A percentile compares a stretch with the other conserved stretches of the same genome.
Evolutionary conservation across 2,888 invertebrate genomes (phyloP).

Genomic region (Spisula subtruncata): DNA sequence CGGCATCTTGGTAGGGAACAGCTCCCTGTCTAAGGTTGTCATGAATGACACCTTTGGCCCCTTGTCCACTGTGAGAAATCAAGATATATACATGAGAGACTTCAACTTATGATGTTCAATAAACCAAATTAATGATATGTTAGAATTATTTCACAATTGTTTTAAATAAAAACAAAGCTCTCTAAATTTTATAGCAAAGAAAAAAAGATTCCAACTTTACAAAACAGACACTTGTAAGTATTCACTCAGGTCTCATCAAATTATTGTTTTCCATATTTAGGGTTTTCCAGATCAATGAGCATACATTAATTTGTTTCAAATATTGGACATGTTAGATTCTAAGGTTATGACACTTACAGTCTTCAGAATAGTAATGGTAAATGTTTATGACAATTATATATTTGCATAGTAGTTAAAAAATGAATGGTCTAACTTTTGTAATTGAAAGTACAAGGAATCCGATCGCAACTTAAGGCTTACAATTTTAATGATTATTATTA

Average conservation of each 20-base stretch:
- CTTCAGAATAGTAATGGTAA: no score
- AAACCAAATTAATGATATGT: not conserved
- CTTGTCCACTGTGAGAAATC: conserved; percentile 78
- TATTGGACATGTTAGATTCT: not conserved
- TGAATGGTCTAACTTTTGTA: no score
- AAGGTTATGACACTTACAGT: not conserved
- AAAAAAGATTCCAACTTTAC: not conserved
- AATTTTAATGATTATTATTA: no score
- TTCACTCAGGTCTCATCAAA: not conserved
- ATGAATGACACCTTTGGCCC: conserved; percentile 85
- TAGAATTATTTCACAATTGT: no score
- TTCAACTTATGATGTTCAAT: not conserved
- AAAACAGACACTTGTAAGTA: not conserved
- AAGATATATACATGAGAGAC: not conserved
- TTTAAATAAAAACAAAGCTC: no score
- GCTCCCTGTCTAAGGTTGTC: conserved; percentile 84
- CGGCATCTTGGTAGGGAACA: conserved; percentile 86
- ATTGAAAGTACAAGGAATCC: no score
- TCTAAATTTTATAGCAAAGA: not conserved
- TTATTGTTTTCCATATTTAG: no score
- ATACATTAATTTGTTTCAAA: not conserved
- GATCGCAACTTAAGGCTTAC: no score
- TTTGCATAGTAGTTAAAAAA: no score
- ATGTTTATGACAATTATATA: no score
- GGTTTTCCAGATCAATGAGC: no score